phyloP scores from a whole-genome alignment of 2,113 vertebrate genomes.

The Limnothrissa miodon region DNA sequence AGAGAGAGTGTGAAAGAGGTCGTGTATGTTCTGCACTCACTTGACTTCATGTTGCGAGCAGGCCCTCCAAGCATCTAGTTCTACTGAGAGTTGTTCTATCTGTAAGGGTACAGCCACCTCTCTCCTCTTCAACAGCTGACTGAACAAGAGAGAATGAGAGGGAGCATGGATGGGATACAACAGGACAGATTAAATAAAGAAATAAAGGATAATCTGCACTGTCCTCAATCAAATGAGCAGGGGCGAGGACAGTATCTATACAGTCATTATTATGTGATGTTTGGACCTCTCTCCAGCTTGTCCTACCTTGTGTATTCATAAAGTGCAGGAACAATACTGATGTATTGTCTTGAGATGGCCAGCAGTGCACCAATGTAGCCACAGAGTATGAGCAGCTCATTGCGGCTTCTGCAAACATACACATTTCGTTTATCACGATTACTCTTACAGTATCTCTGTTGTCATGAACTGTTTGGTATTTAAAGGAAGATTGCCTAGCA shows the following conservation, averaged over 20 bases:
- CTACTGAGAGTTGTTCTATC: constrained; percentile 86
- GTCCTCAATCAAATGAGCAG: background rate
- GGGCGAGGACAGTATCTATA: background rate
- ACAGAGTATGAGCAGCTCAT: constrained; percentile 90
- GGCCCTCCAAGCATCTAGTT: constrained; percentile 88
- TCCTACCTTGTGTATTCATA: constrained; percentile 95
- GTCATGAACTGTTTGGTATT: too few species aligned
- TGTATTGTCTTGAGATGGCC: constrained; percentile 86
- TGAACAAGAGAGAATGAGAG: constrained; percentile 50
- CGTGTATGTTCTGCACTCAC: constrained; percentile 63
- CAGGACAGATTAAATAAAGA: background rate
- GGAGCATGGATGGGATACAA: background rate
- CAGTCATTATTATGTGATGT: background rate
- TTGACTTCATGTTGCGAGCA: constrained; percentile 71
- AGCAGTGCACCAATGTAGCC: constrained; percentile 89
- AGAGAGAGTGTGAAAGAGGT: constrained; percentile 27
- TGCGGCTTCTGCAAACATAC: constrained; percentile 75
- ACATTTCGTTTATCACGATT: too few species aligned
- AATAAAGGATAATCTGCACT: background rate
- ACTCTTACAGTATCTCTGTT: too few species aligned
- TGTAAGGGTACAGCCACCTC: constrained; percentile 88
- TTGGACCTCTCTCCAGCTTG: background rate
- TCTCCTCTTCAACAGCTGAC: constrained; percentile 90
- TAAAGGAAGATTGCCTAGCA: too few species aligned
- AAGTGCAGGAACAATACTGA: constrained; percentile 90